A percentile compares a stretch with the other conserved stretches of the same genome.
Conservation (phyloP, 2,888 invertebrate species). For the Spodoptera picta region DNA sequence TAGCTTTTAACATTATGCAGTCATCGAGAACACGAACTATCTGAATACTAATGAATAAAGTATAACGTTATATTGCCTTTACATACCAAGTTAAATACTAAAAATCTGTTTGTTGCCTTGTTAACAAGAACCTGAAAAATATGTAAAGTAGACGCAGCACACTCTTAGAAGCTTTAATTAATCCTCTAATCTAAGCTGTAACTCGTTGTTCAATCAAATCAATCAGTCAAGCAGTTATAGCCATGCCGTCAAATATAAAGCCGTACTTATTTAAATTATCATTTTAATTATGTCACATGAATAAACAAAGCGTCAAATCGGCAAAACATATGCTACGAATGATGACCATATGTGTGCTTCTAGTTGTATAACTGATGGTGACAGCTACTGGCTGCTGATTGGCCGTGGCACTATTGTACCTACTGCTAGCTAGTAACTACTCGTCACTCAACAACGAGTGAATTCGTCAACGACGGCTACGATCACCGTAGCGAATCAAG, state of each 20-base stretch:
- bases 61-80: no score
- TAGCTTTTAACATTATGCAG: no score
- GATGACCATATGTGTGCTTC: constrained; percentile 51
- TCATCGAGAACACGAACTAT: no score
- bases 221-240: constrained; percentile 3
- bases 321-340: constrained; percentile 49
- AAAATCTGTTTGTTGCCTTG: no score
- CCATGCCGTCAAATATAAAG: constrained; percentile 5
- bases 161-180: no score
- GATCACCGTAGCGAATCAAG: constrained; percentile 59
- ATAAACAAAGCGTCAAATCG: constrained; percentile 49
- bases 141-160: no score
- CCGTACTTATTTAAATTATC: constrained; percentile 25
- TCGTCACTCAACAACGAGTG: constrained; percentile 36
- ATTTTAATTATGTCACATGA: constrained; percentile 52
- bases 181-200: not conserved
- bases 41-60: no score
- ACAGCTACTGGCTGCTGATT: constrained; percentile 40
- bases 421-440: constrained; percentile 6
- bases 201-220: constrained; percentile 3
- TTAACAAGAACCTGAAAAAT: no score
- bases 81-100: no score
- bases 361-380: constrained; percentile 27
- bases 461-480: constrained; percentile 53
- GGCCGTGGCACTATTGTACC: constrained; percentile 55